These are phyloP conservation scores for Acanthosepion pharaonis DNA, from an alignment of 2,888 invertebrate species.

Conservation along the genomic window DNA sequence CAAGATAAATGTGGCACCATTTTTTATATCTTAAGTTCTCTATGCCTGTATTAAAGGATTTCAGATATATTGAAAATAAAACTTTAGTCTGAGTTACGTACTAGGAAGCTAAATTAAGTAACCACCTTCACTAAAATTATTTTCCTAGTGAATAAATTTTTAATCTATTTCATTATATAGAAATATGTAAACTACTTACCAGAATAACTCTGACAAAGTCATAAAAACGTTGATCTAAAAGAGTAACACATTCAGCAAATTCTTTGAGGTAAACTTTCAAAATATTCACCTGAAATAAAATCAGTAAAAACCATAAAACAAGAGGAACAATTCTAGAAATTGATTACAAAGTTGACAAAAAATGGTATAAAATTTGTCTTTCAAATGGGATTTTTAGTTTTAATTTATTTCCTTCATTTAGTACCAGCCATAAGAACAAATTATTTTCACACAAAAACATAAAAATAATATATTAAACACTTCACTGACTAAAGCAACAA, in stretches of 20 bases:
- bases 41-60: background rate
- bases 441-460: too few relatives aligned
- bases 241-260: constrained; percentile 60
- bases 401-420: too few relatives aligned
- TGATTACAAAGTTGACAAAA: background rate
- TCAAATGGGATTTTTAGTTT: too few relatives aligned
- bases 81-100: too few relatives aligned
- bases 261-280: constrained; percentile 56
- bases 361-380: background rate
- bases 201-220: constrained; percentile 61
- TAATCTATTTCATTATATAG: background rate
- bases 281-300: constrained; percentile 56
- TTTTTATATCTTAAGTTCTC: too few relatives aligned
- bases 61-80: too few relatives aligned
- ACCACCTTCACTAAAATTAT: too few relatives aligned
- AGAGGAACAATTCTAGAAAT: background rate
- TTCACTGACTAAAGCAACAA: too few relatives aligned
- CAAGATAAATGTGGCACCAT: too few relatives aligned
- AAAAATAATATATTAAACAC: too few relatives aligned
- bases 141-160: background rate
- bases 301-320: background rate
- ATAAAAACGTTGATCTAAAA: constrained; percentile 62
- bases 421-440: too few relatives aligned
- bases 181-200: constrained; percentile 54
- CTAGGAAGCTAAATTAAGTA: too few relatives aligned